These are phyloP conservation scores for Phrynosoma blainvillii DNA, from an alignment of 2,113 vertebrate species.

Conservation along the genomic window DNA sequence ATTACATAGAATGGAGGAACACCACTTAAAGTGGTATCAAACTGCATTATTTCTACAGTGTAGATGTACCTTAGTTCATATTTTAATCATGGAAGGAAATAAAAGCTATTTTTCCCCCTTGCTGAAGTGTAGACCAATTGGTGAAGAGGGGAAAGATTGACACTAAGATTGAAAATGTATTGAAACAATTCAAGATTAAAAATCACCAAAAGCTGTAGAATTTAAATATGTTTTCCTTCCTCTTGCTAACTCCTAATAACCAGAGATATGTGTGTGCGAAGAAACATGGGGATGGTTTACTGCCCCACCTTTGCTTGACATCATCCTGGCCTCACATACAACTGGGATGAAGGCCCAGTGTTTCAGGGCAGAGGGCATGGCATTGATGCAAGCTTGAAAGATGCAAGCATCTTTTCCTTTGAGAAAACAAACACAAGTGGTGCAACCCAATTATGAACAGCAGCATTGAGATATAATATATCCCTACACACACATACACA, in stretches of 20 bases:
- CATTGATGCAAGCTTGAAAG: background rate
- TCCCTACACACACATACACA: background rate
- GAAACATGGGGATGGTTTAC: background rate
- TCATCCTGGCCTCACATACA: background rate
- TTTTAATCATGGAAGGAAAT: background rate
- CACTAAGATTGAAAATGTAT: background rate
- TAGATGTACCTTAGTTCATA: too few species aligned
- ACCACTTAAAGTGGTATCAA: too few species aligned
- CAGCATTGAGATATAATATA: background rate
- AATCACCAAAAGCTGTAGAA: background rate
- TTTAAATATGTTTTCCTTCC: background rate
- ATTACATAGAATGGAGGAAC: too few species aligned
- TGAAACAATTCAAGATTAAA: background rate
- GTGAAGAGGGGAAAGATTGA: background rate
- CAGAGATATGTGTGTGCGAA: background rate
- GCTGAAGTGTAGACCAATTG: background rate
- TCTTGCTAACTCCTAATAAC: background rate
- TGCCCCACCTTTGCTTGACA: background rate
- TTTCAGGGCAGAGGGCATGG: constrained; percentile 21
- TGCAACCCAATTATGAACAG: background rate
- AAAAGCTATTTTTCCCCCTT: background rate
- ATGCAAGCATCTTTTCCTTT: constrained; percentile 30
- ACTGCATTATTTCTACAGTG: too few species aligned
- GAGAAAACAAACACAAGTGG: constrained; percentile 21
- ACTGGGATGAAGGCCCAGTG: constrained; percentile 4